Base-by-base conservation (phyloP, 2,888 invertebrate genomes). In the Andricus curvator region DNA sequence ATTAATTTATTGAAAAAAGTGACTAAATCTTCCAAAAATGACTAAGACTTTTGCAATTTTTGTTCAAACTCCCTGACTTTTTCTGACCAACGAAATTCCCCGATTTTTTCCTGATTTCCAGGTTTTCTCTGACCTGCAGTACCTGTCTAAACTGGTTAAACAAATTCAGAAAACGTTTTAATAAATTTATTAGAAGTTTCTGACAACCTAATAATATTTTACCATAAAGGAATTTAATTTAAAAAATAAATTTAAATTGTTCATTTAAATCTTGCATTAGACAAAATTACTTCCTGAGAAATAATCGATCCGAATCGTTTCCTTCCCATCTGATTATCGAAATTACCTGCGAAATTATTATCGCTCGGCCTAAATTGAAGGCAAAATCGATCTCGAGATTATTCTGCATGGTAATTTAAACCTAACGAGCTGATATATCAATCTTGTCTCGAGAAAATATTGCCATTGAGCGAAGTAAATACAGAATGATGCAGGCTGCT, bases 341-440 rank as follows among this genome's bases (percentile, higher is more conserved):
- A 68, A 68, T 68, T 68, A 41, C 25, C 20, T 74, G 33, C 33
- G 22, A 74, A 60, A 74, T 74, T 33, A 56, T 74, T 33, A n/a
- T 74, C 5, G 48, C 29, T 33, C 5, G 51, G n/a, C 29, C 20
- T 33, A 56, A n/a, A 15, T 22, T 67, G 56, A 74, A 74, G 56
- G 74, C 51, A n/a, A 74, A 56, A 33, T 60, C 74, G 56, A 74
- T 74, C 74, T 60, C 33, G n/a, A 56, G 74, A 74, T 60, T 74
- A 74, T 17, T 74, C 37, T 5, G 56, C 51, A 51, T 56, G 37
- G 56, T 11, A 74, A 74, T 74, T 74, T 37, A 11, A n/a, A 56
- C 25, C 33, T 51, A 74, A 74, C 33, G 56, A 74, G 29, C 70
- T 51, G 25, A 20, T 29, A 51, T 70, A 48, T 51, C 48, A 70